These are phyloP conservation scores for Fragum whitleyi DNA, from an alignment of 2,888 invertebrate species.

Conservation along the genomic window DNA sequence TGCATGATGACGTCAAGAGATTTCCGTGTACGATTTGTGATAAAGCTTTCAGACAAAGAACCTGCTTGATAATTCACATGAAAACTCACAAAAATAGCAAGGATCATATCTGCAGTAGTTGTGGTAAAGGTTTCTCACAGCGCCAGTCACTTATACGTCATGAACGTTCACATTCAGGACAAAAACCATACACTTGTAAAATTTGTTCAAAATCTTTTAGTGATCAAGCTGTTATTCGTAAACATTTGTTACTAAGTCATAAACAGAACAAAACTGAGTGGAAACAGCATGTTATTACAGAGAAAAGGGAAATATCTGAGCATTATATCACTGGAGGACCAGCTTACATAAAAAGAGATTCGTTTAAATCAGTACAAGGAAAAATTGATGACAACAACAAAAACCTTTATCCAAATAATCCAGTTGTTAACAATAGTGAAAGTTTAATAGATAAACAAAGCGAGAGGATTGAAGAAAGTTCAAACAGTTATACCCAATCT, in stretches of 20 bases:
- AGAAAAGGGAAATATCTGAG: conserved; percentile 21
- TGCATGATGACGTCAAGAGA: conserved; percentile 81
- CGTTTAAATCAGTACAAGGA: conserved; percentile 3
- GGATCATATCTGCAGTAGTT: conserved; percentile 83
- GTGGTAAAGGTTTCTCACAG: conserved; percentile 85
- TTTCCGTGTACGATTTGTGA: conserved; percentile 84
- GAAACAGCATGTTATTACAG: conserved; percentile 65
- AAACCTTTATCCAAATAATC: background rate
- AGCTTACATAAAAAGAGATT: conserved; percentile 35
- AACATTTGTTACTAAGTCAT: conserved; percentile 79
- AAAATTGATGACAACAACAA: background rate
- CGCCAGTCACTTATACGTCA: conserved; percentile 85
- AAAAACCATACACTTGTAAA: conserved; percentile 84
- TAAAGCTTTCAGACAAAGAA: conserved; percentile 83
- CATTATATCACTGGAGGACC: conserved; percentile 52
- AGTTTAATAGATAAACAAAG: too few relatives aligned
- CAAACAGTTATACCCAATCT: too few relatives aligned
- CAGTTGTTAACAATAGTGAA: background rate
- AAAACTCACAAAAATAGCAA: conserved; percentile 84
- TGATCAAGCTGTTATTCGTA: conserved; percentile 77
- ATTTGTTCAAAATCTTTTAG: conserved; percentile 83
- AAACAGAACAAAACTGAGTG: conserved; percentile 74
- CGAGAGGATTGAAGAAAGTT: too few relatives aligned
- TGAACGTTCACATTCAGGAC: conserved; percentile 85
- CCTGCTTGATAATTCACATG: conserved; percentile 85